Evolutionary conservation across 2,113 vertebrate species (phyloP), one percentile per base, ranked within the genome.

Genomic region (Romanogobio albipinnatus): DNA sequence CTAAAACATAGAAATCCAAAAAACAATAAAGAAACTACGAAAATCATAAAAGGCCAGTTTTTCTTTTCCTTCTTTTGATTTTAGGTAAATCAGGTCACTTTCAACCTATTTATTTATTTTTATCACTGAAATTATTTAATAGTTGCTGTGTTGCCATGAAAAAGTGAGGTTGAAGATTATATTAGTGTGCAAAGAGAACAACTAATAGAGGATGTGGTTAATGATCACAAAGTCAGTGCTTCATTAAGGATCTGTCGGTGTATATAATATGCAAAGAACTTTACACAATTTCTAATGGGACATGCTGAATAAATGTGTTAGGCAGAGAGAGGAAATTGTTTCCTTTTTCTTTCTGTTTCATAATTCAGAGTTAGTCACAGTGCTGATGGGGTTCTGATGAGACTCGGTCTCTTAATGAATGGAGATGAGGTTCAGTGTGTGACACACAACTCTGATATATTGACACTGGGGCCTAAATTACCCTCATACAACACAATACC

Each of bases 311-410:
- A 79, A 66, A 81, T 81, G 58, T 49, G n/a, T 29, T 26, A 19
- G 49, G 10, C 17, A 22, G 58, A n/a, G 36, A 78, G 4, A 9
- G 22, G 56, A 62, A 81, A 81, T 29, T 68, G 24, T 49, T 47
- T 76, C 26, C 15, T 17, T 29, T 64, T 49, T 24, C 26, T 81
- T 17, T 11, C n/a, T 15, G 17, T 36, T 49, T 51, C 24, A 66
- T 81, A 81, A 81, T n/a, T 68, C 78, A 81, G 43, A 68, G 45
- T 51, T 81, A 68, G 45, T 81, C 59, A 51, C 45, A 66, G 61
- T 10, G 17, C 19, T 51, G 78, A 81, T 81, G 78, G 45, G 7
- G 26, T 33, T 47, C 61, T 66, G 43, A 81, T 81, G 78, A 45
- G 47, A 66, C 43, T 81, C 22, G 0, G 22, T 22, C 39, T 79